A percentile compares a stretch with the other conserved stretches of the same genome.
Evolutionary conservation across 2,113 vertebrate species (phyloP).

Genomic region (Salvelinus sp.): DNA sequence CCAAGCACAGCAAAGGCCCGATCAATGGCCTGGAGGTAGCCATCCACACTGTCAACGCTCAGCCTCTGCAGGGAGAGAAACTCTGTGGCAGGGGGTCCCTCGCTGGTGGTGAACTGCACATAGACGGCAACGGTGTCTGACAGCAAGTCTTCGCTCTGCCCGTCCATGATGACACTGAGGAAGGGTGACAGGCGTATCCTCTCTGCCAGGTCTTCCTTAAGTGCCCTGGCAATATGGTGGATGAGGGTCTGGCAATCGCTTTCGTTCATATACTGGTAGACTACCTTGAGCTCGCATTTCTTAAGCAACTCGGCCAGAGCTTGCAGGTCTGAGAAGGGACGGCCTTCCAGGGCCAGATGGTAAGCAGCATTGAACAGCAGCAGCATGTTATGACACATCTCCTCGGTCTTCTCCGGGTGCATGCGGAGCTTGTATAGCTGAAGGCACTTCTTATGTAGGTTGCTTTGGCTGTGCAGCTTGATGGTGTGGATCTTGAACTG

Average conservation of each 20-base stretch:
- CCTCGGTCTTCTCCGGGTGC: constrained; percentile 96
- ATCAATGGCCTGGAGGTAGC: constrained; percentile 90
- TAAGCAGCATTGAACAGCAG: constrained; percentile 93
- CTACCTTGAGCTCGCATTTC: constrained; percentile 93
- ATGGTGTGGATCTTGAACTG: constrained; percentile 99
- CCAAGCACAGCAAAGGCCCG: constrained; percentile 86
- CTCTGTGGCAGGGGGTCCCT: constrained; percentile 86
- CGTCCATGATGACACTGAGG: constrained; percentile 91
- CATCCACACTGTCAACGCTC: constrained; percentile 82
- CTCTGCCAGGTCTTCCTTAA: constrained; percentile 91
- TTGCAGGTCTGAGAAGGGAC: constrained; percentile 90
- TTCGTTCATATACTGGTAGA: constrained; percentile 97
- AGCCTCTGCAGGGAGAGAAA: constrained; percentile 91
- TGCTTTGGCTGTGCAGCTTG: constrained; percentile 97
- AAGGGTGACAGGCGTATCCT: constrained; percentile 91
- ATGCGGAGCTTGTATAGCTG: constrained; percentile 96
- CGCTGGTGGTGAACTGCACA: constrained; percentile 85
- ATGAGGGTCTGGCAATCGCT: constrained; percentile 92
- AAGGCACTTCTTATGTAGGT: constrained; percentile 97
- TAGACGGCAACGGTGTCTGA: constrained; percentile 90
- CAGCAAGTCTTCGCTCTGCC: constrained; percentile 87
- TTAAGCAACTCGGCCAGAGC: constrained; percentile 91
- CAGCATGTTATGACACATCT: constrained; percentile 96
- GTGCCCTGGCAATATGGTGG: constrained; percentile 87
- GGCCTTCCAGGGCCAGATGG: constrained; percentile 88